Conservation (phyloP, 2,113 vertebrate genomes). For the Sinocyclocheilus grahami region DNA sequence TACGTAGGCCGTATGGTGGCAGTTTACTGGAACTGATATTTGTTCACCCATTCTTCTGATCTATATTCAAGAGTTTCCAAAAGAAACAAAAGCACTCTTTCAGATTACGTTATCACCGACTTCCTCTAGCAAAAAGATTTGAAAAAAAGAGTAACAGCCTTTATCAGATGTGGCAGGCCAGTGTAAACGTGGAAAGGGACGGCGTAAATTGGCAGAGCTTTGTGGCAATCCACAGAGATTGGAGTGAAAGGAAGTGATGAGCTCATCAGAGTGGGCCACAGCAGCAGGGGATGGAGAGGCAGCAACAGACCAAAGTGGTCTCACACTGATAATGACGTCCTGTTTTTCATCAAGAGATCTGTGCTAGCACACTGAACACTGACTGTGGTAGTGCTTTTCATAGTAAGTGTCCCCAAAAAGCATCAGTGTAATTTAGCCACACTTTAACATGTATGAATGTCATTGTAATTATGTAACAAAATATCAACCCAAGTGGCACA, state of each 20-base stretch:
- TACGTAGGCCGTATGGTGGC: not conserved
- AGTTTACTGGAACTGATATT: constrained; percentile 33
- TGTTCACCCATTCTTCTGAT: not conserved
- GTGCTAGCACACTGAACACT: not conserved
- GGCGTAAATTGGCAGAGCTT: constrained; percentile 40
- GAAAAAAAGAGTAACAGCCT: constrained; percentile 17
- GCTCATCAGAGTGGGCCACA: constrained; percentile 5
- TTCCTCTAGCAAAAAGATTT: not conserved
- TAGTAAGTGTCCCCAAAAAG: not conserved
- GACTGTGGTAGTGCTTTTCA: too few species aligned
- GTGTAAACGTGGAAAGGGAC: not conserved
- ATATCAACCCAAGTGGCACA: not conserved
- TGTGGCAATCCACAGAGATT: not conserved
- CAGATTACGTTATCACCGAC: not conserved
- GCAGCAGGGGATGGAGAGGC: not conserved
- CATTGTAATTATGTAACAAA: not conserved
- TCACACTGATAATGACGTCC: not conserved
- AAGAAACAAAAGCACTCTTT: constrained; percentile 15
- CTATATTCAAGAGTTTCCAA: not conserved
- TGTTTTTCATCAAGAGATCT: constrained; percentile 1
- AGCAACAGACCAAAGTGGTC: not conserved
- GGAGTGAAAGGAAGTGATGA: constrained; percentile 14
- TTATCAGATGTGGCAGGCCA: constrained; percentile 39
- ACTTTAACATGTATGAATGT: not conserved
- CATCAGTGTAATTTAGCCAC: not conserved